Evolutionary conservation across 2,113 vertebrate genomes (phyloP), one percentile per base, ranked within the genome.

Genomic region (Colinus virginianus): DNA sequence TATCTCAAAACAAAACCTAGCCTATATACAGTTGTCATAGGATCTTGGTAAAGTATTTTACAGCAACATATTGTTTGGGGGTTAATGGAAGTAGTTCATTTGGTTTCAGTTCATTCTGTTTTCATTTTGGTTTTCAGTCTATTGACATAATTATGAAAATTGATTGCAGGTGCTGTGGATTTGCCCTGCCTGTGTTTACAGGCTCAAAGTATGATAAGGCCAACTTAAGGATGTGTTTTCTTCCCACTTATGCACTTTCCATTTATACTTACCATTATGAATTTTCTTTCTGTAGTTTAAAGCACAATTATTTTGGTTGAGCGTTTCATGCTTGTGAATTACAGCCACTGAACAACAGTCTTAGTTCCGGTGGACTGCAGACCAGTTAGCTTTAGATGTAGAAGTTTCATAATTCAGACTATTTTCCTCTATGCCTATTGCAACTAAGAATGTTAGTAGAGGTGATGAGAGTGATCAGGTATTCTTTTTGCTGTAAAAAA

Each of bases 391-490:
- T 85, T n/a, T 51, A 83, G 30, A 58, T 16, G 11, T 21, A 28
- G 17, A 61, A 49, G 84, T 76, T 87, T 74, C 14, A 7, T 68
- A 5, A 64, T 67, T 84, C 32, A 20, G 30, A 40, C 0, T 38
- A 13, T 90, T 86, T 93, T 85, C 14, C 3, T 81, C 6, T 3
- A 21, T 62, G 8, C 20, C 7, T 45, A 9, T 79, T 66, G 25
- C 13, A 49, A 7, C 2, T 71, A 49, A 30, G 6, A 43, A 5
- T 90, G 20, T 38, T 76, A 34, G 15, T 11, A 3, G 34, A 9
- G 21, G 5, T 20, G 2, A 3, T 0, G 0, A 13, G 43, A 69
- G 5, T 36, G 11, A 7, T 46, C 13, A 21, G 22, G 6, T 22
- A 42, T 6, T 36, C 12, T 59, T 30, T 22, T 3, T 26, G 28